Percentiles rank a stretch among this genome's conserved stretches.
Evolutionary conservation across 2,113 vertebrate species (phyloP).

Genomic region (Charadrius vociferus): DNA sequence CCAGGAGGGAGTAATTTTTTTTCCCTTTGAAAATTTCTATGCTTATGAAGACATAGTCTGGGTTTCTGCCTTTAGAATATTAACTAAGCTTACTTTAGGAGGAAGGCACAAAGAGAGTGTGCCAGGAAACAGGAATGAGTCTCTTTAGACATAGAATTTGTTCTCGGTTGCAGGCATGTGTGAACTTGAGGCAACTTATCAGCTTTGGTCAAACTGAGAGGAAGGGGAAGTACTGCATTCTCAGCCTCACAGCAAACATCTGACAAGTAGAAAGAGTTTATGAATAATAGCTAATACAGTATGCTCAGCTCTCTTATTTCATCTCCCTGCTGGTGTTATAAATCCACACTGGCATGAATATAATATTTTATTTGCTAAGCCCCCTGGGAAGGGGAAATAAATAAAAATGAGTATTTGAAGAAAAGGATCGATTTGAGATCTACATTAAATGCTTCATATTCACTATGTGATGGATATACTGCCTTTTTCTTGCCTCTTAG

Average conservation of each 20-base stretch:
- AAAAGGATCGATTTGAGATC: conserved; percentile 38
- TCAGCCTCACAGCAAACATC: conserved; percentile 8
- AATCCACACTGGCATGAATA: conserved; percentile 21
- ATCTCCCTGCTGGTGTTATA: conserved; percentile 30
- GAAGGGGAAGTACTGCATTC: neutral
- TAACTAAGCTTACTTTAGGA: neutral
- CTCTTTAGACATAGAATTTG: neutral
- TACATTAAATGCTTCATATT: conserved; percentile 32
- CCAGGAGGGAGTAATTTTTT: neutral
- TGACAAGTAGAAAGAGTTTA: conserved; percentile 41
- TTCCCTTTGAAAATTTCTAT: neutral
- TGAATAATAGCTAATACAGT: conserved; percentile 51
- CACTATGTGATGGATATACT: conserved; percentile 32
- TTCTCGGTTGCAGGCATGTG: neutral
- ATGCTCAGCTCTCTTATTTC: conserved; percentile 34
- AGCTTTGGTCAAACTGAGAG: neutral
- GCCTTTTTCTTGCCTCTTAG: neutral
- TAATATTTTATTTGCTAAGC: conserved; percentile 45
- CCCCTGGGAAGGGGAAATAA: conserved; percentile 32
- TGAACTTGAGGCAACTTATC: conserved; percentile 2
- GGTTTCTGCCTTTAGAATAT: neutral
- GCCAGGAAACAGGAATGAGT: neutral
- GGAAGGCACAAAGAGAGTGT: neutral
- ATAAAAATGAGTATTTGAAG: conserved; percentile 58
- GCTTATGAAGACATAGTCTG: neutral